These are phyloP conservation scores for Hypanus sabinus DNA, from an alignment of 2,113 vertebrate genomes.

Conservation along the genomic window DNA sequence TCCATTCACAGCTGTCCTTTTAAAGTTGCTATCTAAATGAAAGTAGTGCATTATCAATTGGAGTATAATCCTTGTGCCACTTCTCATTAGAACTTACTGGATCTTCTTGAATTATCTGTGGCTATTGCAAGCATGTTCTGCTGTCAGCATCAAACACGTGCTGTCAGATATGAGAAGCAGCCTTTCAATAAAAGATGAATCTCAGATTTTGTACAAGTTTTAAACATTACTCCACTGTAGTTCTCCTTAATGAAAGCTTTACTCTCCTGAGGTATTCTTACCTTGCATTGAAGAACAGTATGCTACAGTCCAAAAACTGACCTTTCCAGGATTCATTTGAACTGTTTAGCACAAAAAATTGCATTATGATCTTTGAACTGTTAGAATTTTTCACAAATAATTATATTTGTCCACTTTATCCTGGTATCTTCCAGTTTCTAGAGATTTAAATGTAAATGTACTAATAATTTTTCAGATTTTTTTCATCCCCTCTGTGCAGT, in stretches of 20 bases:
- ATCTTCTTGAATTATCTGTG: neutral
- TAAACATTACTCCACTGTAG: neutral
- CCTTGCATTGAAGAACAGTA: neutral
- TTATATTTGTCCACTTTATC: neutral
- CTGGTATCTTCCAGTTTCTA: conserved; percentile 14
- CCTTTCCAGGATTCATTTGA: neutral
- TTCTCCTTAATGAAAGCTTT: neutral
- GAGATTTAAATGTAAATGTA: conserved; percentile 15
- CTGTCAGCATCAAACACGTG: neutral
- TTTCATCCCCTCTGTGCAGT: neutral
- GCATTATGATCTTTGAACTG: neutral
- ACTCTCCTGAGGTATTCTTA: neutral
- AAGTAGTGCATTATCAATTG: neutral
- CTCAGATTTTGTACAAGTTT: neutral
- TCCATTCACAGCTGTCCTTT: neutral
- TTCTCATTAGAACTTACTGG: neutral
- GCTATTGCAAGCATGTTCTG: neutral
- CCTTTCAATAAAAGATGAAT: neutral
- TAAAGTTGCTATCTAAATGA: conserved; percentile 18
- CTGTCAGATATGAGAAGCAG: neutral
- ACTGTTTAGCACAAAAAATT: conserved; percentile 7
- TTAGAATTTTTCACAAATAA: neutral
- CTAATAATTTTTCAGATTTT: neutral
- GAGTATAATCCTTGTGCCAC: neutral
- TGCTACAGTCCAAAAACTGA: conserved; percentile 1